Percentiles rank a stretch among this genome's conserved stretches.
Conservation (phyloP, 2,888 invertebrate species). For the Brachypalpus laphriformis region DNA sequence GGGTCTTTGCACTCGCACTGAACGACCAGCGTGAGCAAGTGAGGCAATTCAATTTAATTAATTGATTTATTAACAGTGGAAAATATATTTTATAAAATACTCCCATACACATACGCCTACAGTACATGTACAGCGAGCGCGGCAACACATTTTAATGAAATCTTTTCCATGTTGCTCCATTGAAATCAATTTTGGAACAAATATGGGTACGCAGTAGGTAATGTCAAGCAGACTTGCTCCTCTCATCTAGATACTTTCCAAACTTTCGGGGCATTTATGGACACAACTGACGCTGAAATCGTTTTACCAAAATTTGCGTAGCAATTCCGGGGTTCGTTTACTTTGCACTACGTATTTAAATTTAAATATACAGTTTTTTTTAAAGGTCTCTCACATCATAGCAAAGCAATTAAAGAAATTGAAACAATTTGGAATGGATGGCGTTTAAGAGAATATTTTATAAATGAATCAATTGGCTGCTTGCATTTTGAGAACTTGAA, state of each 20-base stretch:
- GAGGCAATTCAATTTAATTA: conserved; percentile 69
- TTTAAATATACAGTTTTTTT: neutral
- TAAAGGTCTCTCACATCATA: neutral
- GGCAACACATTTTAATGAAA: conserved; percentile 63
- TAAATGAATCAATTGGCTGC: too few relatives aligned
- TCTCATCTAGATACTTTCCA: too few relatives aligned
- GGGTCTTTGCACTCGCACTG: conserved; percentile 13
- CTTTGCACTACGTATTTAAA: conserved; percentile 43
- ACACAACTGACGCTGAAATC: conserved; percentile 31
- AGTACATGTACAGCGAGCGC: neutral
- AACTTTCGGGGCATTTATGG: conserved; percentile 17
- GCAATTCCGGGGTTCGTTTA: conserved; percentile 62
- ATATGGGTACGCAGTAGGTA: neutral
- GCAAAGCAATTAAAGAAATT: conserved; percentile 36
- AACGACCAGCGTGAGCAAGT: conserved; percentile 1
- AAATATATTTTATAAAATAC: conserved; percentile 62
- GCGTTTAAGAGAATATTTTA: too few relatives aligned
- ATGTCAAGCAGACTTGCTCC: neutral
- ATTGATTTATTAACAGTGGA: conserved; percentile 72
- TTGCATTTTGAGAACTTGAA: too few relatives aligned
- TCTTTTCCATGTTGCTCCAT: conserved; percentile 59
- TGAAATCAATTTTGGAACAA: conserved; percentile 54
- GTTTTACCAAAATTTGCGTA: conserved; percentile 49
- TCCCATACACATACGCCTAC: neutral
- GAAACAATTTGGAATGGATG: neutral